A percentile compares a stretch with the other conserved stretches of the same genome.
Evolutionary conservation across 2,113 vertebrate genomes (phyloP).

Genomic region (Camelus dromedarius): DNA sequence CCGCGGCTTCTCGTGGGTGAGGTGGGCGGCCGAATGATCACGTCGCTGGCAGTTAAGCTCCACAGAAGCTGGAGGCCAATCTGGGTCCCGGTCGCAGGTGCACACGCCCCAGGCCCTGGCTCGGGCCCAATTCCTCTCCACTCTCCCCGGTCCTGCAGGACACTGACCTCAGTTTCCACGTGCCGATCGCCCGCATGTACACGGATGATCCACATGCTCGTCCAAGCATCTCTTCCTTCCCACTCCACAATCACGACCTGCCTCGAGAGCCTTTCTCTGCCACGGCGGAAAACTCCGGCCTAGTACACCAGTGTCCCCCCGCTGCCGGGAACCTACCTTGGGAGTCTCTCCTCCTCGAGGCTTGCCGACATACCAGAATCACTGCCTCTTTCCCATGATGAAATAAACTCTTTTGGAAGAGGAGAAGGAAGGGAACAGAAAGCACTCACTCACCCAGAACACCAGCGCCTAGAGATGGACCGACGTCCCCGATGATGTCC

Average conservation of each 20-base stretch:
- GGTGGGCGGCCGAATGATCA: too few relatives aligned
- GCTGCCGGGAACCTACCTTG: neutral
- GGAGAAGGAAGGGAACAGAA: neutral
- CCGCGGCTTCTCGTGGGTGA: too few relatives aligned
- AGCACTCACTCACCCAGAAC: neutral
- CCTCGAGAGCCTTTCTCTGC: neutral
- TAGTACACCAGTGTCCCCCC: neutral
- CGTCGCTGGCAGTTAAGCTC: too few relatives aligned
- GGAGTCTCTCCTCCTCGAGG: neutral
- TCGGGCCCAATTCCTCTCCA: too few relatives aligned
- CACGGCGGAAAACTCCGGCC: neutral
- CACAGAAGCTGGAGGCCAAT: too few relatives aligned
- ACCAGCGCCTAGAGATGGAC: neutral
- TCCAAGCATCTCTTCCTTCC: neutral
- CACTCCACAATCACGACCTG: neutral
- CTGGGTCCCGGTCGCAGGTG: too few relatives aligned
- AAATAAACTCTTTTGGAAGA: neutral
- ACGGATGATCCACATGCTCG: too few relatives aligned
- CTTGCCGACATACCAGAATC: neutral
- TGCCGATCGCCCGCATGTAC: too few relatives aligned
- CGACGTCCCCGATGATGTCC: neutral
- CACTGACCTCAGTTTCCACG: too few relatives aligned
- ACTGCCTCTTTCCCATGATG: neutral
- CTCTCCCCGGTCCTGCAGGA: too few relatives aligned
- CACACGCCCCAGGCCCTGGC: too few relatives aligned